Evolutionary conservation across 2,888 invertebrate species (phyloP), one percentile per base, ranked within the genome.

Genomic region (Metalampra italica): DNA sequence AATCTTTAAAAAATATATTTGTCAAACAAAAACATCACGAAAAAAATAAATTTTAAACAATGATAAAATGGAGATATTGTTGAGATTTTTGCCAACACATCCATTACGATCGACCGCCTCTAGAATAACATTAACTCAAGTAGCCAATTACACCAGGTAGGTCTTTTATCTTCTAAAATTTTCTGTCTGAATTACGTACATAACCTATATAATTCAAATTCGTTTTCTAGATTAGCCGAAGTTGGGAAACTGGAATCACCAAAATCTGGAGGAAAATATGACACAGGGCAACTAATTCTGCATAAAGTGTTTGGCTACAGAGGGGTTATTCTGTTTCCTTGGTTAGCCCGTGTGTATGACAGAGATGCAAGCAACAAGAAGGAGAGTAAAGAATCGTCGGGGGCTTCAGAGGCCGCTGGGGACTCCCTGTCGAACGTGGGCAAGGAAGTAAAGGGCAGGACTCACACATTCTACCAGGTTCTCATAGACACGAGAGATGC

Each of bases 251-350:
- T 98, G 64, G 96, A 97, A 83, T 85, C 93, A 34, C 96, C 97
- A 36, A 97, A 97, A 90, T 78, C 93, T 49, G 92, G 95, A 57
- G 96, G 96, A 40, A 96, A 97, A 88, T 98, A 98, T 90, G 96
- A 97, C 68, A 97, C 98, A 3, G 98, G 98, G 9, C 98, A 98
- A 85, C 89, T 98, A 53, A 98, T 99, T 80, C 90, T 99, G 46
- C 99, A 99, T 77, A 93, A 96, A 68, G 95, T 99, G 13, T 99
- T 99, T 82, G 98, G 98, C 12, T 99, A 99, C 78, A 92, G 99
- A 63, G 99, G 99, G 4, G 97, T 99, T 11, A 94, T 99, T 50
- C 90, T 99, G 45, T 99, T 99, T 78, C 98, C 99, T 0, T 99
- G 99, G 98, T 88, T 97, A 53, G 98, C 98, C 8, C 92, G 96